Evolutionary conservation across 1,140 invertebrate species (phyloP).

Genomic region (Caerostris extrusa): DNA sequence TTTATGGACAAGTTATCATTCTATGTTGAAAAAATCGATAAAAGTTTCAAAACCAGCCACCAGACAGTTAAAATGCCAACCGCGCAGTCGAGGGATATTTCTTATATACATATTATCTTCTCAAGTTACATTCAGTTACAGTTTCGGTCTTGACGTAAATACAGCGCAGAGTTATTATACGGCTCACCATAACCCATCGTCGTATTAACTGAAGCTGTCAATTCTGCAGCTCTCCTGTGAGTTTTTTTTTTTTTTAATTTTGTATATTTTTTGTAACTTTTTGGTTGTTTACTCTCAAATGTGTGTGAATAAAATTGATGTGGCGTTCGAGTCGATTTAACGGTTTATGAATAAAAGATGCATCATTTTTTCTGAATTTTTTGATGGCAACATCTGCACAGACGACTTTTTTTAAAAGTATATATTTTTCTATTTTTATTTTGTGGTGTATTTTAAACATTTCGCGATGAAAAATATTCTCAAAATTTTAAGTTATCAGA

Average conservation of each 20-base stretch:
- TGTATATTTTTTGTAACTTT: neutral
- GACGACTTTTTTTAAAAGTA: neutral
- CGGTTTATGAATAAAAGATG: conserved; percentile 61
- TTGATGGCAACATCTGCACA: conserved; percentile 31
- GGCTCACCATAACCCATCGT: neutral
- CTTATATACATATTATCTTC: neutral
- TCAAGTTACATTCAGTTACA: neutral
- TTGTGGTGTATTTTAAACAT: neutral
- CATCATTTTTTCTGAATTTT: neutral
- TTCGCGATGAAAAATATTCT: neutral
- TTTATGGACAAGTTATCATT: neutral
- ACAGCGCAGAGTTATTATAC: neutral
- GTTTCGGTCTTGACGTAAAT: neutral
- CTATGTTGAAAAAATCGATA: neutral
- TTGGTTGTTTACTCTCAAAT: conserved; percentile 9
- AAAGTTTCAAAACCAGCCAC: neutral
- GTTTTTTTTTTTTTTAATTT: conserved; percentile 16
- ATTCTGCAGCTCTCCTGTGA: neutral
- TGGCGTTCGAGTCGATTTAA: conserved; percentile 51
- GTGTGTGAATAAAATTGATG: conserved; percentile 54
- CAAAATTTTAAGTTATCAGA: neutral
- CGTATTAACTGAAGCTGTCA: conserved; percentile 54
- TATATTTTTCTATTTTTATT: neutral
- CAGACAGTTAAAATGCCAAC: conserved; percentile 22
- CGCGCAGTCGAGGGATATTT: neutral